Evolutionary conservation across 2,888 invertebrate species (phyloP), one percentile per base, ranked within the genome.

Genomic region (Synergus gifuensis): DNA sequence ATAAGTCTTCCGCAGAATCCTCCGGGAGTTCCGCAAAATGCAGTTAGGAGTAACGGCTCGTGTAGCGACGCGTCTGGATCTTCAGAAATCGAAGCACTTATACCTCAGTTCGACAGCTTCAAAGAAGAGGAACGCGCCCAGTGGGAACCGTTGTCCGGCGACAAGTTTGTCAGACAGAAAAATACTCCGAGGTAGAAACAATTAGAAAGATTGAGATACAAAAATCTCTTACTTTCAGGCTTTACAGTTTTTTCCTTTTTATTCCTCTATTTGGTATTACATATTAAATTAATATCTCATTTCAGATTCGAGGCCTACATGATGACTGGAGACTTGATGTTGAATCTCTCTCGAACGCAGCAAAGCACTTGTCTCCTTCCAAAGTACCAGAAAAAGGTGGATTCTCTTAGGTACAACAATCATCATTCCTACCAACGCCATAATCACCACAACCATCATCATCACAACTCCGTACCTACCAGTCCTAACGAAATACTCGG

Each of bases 291-390:
- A 36, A 36, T 49, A 58, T 58, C 3, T 18, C 9, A 44, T 86
- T 81, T 91, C 78, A 96, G 97, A 92, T 98, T 97, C 93, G 98
- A 98, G 93, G 97, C 98, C 79, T 98, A 97, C 94, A 97, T 98
- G 96, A 98, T 98, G 98, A 98, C 98, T 46, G 98, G 98, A 67
- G 98, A 98, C 93, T 95, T 98, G 90, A 98, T 98, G 92, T 95
- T 98, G 87, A 98, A 98, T 93, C 95, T 98, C 86, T 98, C 98
- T 82, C 94, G 97, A 87, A 96, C 96, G 81, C 96, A 96, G 85
- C 95, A 95, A 89, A 94, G 94, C 86, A 93, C 94, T 84, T 94
- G 93, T 85, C 93, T 95, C 81, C 92, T 95, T 79, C 94, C 95
- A 78, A 94, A 94, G 88, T 93, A 93, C 84, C 94, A 94, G 90